Percentiles rank a stretch among this genome's conserved stretches.
phyloP scores from a whole-genome alignment of 2,797 vertebrate genomes.

The Amphiprion clarkii region DNA sequence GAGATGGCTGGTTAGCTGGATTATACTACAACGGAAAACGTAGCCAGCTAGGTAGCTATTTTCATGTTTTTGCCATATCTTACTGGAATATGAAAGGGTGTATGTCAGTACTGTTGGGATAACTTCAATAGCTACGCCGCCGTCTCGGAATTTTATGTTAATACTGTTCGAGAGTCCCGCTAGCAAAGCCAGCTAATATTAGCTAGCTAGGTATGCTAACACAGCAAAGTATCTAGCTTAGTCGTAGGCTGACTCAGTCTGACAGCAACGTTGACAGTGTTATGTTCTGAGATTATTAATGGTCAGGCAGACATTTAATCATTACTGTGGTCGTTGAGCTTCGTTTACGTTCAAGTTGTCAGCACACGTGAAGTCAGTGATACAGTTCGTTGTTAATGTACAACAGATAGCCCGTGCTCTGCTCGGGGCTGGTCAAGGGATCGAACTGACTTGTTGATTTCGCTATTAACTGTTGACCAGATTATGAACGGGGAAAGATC shows the following conservation, averaged over 20 bases:
- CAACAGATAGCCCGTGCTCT: slow-evolving; percentile 5
- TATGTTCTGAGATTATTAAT: background rate
- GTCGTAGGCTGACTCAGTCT: slow-evolving; percentile 33
- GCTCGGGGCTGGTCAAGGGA: background rate
- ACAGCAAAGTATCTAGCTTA: slow-evolving; percentile 38
- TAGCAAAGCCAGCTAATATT: slow-evolving; percentile 60
- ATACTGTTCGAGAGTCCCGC: slow-evolving; percentile 11
- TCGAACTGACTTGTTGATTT: slow-evolving; percentile 70
- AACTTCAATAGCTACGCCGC: background rate
- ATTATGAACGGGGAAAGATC: slow-evolving; percentile 89
- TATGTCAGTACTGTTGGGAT: background rate
- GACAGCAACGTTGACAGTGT: slow-evolving; percentile 21
- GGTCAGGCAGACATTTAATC: background rate
- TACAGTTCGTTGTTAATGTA: background rate
- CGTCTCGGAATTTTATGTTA: background rate
- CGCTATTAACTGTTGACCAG: slow-evolving; percentile 67
- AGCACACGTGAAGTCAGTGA: background rate
- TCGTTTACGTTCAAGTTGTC: background rate
- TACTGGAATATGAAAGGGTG: background rate
- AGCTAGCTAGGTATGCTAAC: slow-evolving; percentile 63
- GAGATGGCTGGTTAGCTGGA: slow-evolving; percentile 69
- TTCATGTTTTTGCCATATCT: background rate
- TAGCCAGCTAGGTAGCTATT: slow-evolving; percentile 49
- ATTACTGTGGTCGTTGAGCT: background rate
- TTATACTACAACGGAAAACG: slow-evolving; percentile 61